A percentile compares a stretch with the other conserved stretches of the same genome.
These are phyloP conservation scores for Drosophila longiperda DNA, from an alignment of 2,888 invertebrate genomes.

Conservation along the genomic window DNA sequence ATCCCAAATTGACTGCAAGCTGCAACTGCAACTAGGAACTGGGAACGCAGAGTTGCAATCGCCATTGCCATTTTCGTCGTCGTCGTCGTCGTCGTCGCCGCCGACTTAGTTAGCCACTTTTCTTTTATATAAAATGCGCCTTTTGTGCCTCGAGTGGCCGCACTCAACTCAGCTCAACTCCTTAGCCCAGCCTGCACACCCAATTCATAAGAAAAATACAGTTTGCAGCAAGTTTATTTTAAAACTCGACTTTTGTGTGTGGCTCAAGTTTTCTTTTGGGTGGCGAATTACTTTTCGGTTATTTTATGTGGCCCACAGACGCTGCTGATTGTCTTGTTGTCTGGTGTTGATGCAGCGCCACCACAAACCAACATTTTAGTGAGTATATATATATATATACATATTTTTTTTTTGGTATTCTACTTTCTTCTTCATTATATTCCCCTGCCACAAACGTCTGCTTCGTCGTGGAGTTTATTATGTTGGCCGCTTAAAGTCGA, in stretches of 20 bases:
- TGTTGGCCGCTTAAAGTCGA: constrained; percentile 53
- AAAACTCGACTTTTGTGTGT: constrained; percentile 77
- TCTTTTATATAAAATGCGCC: constrained; percentile 74
- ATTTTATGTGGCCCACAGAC: constrained; percentile 72
- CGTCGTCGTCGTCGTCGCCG: constrained; percentile 52
- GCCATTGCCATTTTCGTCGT: constrained; percentile 4
- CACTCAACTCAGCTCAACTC: not conserved
- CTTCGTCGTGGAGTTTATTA: constrained; percentile 67
- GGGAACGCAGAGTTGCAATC: constrained; percentile 1
- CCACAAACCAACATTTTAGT: constrained; percentile 14
- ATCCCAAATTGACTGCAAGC: constrained; percentile 38
- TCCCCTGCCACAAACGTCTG: constrained; percentile 33
- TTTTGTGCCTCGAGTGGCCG: constrained; percentile 71
- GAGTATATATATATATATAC: not conserved
- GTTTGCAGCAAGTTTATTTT: constrained; percentile 77
- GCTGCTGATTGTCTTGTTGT: constrained; percentile 74
- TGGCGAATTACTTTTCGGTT: constrained; percentile 79
- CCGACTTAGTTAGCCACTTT: constrained; percentile 80
- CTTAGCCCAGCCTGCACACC: not conserved
- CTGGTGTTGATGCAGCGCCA: constrained; percentile 67
- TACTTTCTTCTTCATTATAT: constrained; percentile 1
- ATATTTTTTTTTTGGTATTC: constrained; percentile 17
- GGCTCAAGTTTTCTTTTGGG: constrained; percentile 78
- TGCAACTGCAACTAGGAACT: constrained; percentile 27
- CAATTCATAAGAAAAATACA: constrained; percentile 64